These are phyloP conservation scores for Erynnis tages DNA, from an alignment of 2,888 invertebrate species.

Conservation along the genomic window DNA sequence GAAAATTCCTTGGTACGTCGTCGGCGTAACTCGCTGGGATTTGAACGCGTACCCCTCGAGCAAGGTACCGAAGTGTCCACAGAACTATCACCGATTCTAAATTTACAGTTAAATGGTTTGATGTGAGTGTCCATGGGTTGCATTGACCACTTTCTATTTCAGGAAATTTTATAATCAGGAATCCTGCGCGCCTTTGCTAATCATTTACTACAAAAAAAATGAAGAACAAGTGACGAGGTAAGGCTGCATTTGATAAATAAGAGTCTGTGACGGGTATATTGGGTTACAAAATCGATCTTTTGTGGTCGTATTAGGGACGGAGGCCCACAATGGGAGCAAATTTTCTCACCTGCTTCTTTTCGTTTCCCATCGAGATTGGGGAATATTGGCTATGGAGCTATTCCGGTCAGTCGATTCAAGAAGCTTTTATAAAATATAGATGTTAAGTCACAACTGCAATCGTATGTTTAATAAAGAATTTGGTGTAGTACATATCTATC, in stretches of 20 bases:
- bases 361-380: slow-evolving; percentile 41
- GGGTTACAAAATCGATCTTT: slow-evolving; percentile 59
- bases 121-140: not conserved
- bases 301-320: slow-evolving; percentile 51
- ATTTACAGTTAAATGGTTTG: not conserved
- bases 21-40: no score
- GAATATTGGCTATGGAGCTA: slow-evolving; percentile 45
- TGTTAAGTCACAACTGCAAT: no score
- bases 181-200: slow-evolving; percentile 1
- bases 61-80: no score
- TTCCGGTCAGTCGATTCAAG: slow-evolving; percentile 41
- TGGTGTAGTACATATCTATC: no score
- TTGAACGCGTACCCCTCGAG: no score
- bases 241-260: slow-evolving; percentile 58
- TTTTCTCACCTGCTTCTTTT: slow-evolving; percentile 45
- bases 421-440: no score
- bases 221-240: slow-evolving; percentile 39
- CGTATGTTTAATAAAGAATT: no score
- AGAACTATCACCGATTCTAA: no score
- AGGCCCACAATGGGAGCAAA: slow-evolving; percentile 50
- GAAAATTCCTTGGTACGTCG: no score
- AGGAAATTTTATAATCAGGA: no score
- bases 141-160: no score
- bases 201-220: slow-evolving; percentile 8
- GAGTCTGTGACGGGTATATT: slow-evolving; percentile 54